Evolutionary conservation across 2,797 vertebrate species (phyloP).

Genomic region (Schizopygopsis pylzovi): DNA sequence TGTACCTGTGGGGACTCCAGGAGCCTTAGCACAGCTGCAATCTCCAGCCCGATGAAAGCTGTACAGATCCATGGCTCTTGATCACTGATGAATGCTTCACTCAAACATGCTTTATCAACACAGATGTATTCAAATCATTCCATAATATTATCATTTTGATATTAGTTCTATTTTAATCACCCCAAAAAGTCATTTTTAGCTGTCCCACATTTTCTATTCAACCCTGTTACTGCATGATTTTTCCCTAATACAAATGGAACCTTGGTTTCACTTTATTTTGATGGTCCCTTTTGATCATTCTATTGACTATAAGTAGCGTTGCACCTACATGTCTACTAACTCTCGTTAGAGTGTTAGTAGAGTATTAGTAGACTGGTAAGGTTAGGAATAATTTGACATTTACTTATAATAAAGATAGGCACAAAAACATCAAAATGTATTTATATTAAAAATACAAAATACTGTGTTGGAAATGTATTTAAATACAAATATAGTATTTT

Average conservation of each 20-base stretch:
- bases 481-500: too few relatives aligned
- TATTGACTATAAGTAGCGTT: too few relatives aligned
- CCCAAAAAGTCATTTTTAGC: background rate
- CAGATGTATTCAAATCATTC: background rate
- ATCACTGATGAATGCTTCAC: conserved; percentile 43
- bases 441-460: too few relatives aligned
- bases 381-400: too few relatives aligned
- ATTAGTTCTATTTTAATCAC: too few relatives aligned
- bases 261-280: background rate
- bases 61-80: conserved; percentile 24
- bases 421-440: too few relatives aligned
- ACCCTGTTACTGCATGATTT: background rate
- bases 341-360: too few relatives aligned
- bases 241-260: background rate
- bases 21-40: conserved; percentile 48
- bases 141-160: background rate
- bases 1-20: conserved; percentile 51
- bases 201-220: background rate
- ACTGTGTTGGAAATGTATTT: too few relatives aligned
- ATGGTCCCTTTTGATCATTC: too few relatives aligned
- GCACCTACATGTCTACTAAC: too few relatives aligned
- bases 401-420: too few relatives aligned
- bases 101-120: conserved; percentile 17
- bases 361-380: too few relatives aligned
- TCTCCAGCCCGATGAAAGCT: conserved; percentile 3